Conservation (phyloP, 2,888 invertebrate genomes). For the Protonemura montana region DNA sequence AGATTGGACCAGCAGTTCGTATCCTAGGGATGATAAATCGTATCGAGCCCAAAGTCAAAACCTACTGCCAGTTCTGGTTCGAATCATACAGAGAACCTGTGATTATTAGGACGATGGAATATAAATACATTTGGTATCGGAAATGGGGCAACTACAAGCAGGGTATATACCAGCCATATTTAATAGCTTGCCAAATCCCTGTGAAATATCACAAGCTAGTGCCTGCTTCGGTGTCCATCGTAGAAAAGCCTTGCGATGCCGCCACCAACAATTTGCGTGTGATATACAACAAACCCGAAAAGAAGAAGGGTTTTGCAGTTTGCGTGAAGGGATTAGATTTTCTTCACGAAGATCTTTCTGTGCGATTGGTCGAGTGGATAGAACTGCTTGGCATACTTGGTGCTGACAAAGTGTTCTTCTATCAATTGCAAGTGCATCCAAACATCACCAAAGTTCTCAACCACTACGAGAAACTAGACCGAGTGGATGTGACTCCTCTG, state of each 20-base stretch:
- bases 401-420: constrained; percentile 91
- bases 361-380: constrained; percentile 92
- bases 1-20: constrained; percentile 83
- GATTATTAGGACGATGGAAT: constrained; percentile 82
- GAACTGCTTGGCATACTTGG: constrained; percentile 86
- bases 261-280: constrained; percentile 86
- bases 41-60: constrained; percentile 82
- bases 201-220: constrained; percentile 72
- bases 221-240: constrained; percentile 85
- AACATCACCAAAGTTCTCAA: constrained; percentile 85
- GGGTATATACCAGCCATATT: constrained; percentile 88
- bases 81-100: constrained; percentile 83
- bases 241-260: constrained; percentile 84
- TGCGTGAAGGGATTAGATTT: constrained; percentile 95
- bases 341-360: constrained; percentile 88
- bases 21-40: constrained; percentile 89
- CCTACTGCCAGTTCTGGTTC: constrained; percentile 90
- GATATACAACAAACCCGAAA: constrained; percentile 76
- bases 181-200: constrained; percentile 88
- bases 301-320: constrained; percentile 84
- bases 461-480: constrained; percentile 70
- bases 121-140: constrained; percentile 93
- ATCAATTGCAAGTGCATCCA: constrained; percentile 86
- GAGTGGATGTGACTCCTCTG: constrained; percentile 78
- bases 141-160: constrained; percentile 95